Conservation (phyloP, 2,888 invertebrate species). For the Trissoscelio sp. region DNA sequence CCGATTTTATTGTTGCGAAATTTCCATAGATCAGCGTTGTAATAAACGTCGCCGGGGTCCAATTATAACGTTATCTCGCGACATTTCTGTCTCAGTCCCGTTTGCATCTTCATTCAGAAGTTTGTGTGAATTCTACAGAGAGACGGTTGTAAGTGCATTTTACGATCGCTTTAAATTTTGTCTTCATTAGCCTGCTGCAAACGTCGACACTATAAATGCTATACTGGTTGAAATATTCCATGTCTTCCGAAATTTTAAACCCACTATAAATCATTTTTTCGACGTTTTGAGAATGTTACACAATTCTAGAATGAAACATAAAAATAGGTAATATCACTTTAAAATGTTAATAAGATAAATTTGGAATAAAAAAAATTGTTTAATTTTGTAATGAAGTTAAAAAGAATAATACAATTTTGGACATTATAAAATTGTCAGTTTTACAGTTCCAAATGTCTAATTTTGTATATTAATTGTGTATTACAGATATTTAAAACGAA, state of each 20-base stretch:
- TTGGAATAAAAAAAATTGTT: too few species aligned
- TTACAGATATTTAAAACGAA: too few species aligned
- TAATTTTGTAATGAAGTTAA: too few species aligned
- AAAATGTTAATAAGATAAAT: too few species aligned
- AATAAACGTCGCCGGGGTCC: constrained; percentile 26
- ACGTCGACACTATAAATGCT: constrained; percentile 27
- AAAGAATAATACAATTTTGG: too few species aligned
- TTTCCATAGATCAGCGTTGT: constrained; percentile 14
- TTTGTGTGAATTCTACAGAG: background rate
- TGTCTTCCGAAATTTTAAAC: background rate
- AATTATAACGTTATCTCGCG: constrained; percentile 36
- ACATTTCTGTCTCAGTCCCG: constrained; percentile 15
- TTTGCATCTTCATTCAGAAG: constrained; percentile 37
- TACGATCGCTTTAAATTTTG: constrained; percentile 55
- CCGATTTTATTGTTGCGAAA: constrained; percentile 13
- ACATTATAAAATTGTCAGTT: too few species aligned
- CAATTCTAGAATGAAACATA: background rate
- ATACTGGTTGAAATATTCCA: constrained; percentile 21
- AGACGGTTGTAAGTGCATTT: constrained; percentile 48
- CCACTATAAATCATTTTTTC: background rate
- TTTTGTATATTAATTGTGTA: too few species aligned
- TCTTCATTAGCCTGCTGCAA: constrained; percentile 40
- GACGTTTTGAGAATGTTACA: background rate
- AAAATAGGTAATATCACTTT: background rate
- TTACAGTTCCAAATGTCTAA: too few species aligned